A percentile compares a stretch with the other conserved stretches of the same genome.
Evolutionary conservation across 2,888 invertebrate species (phyloP).

Genomic region (Diaprepes abbreviatus): DNA sequence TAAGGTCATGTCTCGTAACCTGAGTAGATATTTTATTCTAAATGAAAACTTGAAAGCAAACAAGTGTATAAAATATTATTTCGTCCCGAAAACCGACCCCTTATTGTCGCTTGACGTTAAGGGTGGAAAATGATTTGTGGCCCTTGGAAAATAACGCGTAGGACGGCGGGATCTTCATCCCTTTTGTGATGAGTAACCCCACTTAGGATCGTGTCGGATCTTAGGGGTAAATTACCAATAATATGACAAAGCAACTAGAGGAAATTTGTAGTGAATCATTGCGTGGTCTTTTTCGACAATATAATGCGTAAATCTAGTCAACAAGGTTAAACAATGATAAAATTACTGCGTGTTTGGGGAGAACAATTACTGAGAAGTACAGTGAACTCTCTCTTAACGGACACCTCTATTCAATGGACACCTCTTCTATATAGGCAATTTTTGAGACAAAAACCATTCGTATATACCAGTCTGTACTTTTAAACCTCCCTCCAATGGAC

Average conservation of each 20-base stretch:
- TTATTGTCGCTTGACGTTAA: conserved; percentile 45
- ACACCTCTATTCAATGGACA: too few relatives aligned
- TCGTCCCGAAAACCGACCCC: conserved; percentile 43
- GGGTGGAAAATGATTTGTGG: conserved; percentile 50
- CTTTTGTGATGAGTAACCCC: conserved; percentile 49
- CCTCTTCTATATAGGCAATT: too few relatives aligned
- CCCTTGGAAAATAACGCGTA: conserved; percentile 45
- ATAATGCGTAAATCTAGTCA: neutral
- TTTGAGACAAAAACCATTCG: too few relatives aligned
- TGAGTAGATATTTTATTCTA: conserved; percentile 28
- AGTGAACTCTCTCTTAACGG: too few relatives aligned
- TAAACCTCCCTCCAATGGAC: too few relatives aligned
- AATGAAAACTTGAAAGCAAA: conserved; percentile 44
- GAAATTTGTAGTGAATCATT: conserved; percentile 45
- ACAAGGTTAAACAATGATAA: neutral
- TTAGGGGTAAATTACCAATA: conserved; percentile 46
- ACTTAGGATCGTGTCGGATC: conserved; percentile 48
- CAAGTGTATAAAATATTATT: conserved; percentile 45
- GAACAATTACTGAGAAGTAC: too few relatives aligned
- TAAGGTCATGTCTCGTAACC: neutral
- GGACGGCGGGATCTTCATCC: conserved; percentile 44
- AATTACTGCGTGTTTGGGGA: neutral
- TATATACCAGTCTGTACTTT: too few relatives aligned
- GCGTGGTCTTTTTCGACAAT: conserved; percentile 33
- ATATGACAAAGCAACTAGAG: conserved; percentile 44